Base-by-base conservation (phyloP, 1,140 invertebrate genomes). In the Drosophila miranda region DNA sequence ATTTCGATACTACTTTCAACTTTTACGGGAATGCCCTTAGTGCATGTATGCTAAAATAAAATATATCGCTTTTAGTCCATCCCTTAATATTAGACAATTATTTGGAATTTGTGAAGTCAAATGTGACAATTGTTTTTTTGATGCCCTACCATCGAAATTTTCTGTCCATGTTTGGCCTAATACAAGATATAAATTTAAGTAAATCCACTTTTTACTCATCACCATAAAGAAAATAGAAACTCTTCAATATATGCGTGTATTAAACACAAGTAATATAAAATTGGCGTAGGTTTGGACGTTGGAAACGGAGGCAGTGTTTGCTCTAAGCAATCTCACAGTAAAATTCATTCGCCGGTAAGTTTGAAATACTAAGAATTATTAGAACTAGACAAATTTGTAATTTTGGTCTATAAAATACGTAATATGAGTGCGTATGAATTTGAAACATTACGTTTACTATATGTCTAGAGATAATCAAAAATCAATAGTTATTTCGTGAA, bases 71-170 rank as follows among this genome's bases (percentile, higher is more conserved):
- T 9, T 8, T 8, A 14, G 21, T 8, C 34, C 55, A 50, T 58
- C 46, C 1, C 54, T 13, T 56, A 44, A 7, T 30, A n/a, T n/a
- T 19, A 50, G 26, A 44, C 43, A 38, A 44, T 28, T 41, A 28
- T 56, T 63, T 34, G 51, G 54, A 38, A 55, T 38, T 14, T 44
- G 26, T 45, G 28, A 38, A 57, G 38, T 48, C 44, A 41, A 61
- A 68, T 62, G 38, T 71, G 44, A 61, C 28, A 64, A 57, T 57
- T 74, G 70, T 74, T 74, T 71, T 46, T 70, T 51, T 69, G 50
- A 64, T 64, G 49, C 75, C 68, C 82, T 78, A 75, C 61, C 70
- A 70, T 78, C 79, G 60, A 82, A 82, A 82, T 83, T 82, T 56
- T 75, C 79, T 71, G 75, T 82, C 59, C 54, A 54, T 59, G 62